Conservation (phyloP, 2,888 invertebrate genomes). For the Hymenopus coronatus region DNA sequence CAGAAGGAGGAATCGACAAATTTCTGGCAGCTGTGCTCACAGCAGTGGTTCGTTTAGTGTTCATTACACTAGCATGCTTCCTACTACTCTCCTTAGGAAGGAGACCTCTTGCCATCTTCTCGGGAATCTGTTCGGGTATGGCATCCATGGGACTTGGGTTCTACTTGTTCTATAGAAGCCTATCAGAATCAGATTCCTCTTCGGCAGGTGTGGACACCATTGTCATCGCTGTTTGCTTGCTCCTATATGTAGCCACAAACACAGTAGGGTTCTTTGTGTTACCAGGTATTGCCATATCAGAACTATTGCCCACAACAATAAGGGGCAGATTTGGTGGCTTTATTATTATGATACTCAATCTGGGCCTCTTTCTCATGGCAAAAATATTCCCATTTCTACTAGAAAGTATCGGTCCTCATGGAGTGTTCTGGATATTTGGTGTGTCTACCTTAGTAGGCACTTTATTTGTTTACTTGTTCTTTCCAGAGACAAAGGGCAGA, state of each 20-base stretch:
- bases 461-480: constrained; percentile 61
- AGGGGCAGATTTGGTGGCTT: constrained; percentile 70
- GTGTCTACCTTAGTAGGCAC: constrained; percentile 60
- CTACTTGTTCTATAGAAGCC: constrained; percentile 47
- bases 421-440: constrained; percentile 70
- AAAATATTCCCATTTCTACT: constrained; percentile 61
- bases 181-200: constrained; percentile 35
- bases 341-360: constrained; percentile 69
- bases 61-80: constrained; percentile 64
- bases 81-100: constrained; percentile 63
- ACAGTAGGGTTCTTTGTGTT: constrained; percentile 71
- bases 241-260: constrained; percentile 71
- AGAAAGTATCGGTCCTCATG: constrained; percentile 57
- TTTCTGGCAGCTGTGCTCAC: constrained; percentile 66
- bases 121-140: constrained; percentile 64
- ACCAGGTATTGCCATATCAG: constrained; percentile 73
- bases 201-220: constrained; percentile 38
- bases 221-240: constrained; percentile 52
- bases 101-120: constrained; percentile 62
- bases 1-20: constrained; percentile 40
- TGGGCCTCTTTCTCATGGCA: constrained; percentile 64
- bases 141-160: constrained; percentile 60
- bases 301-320: constrained; percentile 69
- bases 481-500: constrained; percentile 73
- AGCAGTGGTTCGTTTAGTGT: constrained; percentile 62